A percentile compares a stretch with the other conserved stretches of the same genome.
These are phyloP conservation scores for Drosophila pectinifera DNA, from an alignment of 1,140 invertebrate genomes.

Conservation along the genomic window DNA sequence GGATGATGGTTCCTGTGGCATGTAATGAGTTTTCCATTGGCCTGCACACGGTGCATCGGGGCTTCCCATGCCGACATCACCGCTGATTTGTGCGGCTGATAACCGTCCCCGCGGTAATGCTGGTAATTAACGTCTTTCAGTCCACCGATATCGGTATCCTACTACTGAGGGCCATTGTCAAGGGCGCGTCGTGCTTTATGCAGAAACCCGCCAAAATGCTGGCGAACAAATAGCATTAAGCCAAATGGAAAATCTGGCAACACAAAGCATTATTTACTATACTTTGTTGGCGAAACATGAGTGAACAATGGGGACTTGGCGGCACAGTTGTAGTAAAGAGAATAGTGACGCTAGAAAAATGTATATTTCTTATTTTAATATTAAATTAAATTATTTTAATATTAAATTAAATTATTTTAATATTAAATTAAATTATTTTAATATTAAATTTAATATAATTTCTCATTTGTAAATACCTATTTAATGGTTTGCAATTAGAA, in stretches of 20 bases:
- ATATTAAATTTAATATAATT: too few species aligned
- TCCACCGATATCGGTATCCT: constrained; percentile 60
- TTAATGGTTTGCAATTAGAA: too few species aligned
- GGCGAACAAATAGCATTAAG: constrained; percentile 15
- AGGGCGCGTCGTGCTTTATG: constrained; percentile 2
- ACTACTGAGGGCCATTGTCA: constrained; percentile 44
- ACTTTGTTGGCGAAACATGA: constrained; percentile 1
- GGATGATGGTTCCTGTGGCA: constrained; percentile 57
- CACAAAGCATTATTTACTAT: constrained; percentile 17
- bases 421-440: too few species aligned
- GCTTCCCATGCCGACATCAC: constrained; percentile 17
- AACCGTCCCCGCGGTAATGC: constrained; percentile 59
- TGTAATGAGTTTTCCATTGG: constrained; percentile 80
- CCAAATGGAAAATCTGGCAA: constrained; percentile 21
- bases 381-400: too few species aligned
- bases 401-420: too few species aligned
- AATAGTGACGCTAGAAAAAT: not conserved
- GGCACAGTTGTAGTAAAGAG: not conserved
- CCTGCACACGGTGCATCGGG: constrained; percentile 32
- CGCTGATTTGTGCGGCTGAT: constrained; percentile 70
- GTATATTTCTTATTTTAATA: too few species aligned
- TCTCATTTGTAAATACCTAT: too few species aligned
- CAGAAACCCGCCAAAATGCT: constrained; percentile 6
- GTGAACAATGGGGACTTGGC: not conserved
- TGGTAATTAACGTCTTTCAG: constrained; percentile 78